These are phyloP conservation scores for Cheilosia variabilis DNA, from an alignment of 2,888 invertebrate species.

Conservation along the genomic window DNA sequence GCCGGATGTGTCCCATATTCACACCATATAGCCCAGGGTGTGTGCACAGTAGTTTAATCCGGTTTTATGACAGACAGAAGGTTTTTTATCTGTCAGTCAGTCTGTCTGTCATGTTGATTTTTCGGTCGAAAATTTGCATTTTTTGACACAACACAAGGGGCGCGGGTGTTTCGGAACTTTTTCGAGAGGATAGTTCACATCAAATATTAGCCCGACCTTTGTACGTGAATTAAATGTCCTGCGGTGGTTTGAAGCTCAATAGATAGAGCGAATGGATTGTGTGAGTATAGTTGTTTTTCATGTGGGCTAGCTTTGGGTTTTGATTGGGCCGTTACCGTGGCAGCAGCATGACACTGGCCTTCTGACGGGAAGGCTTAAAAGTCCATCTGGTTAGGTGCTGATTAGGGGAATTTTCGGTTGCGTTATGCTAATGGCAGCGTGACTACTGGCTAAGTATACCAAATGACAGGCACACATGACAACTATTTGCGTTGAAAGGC, in stretches of 20 bases:
- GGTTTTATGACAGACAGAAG: constrained; percentile 66
- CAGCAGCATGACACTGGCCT: constrained; percentile 14
- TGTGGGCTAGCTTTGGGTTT: constrained; percentile 41
- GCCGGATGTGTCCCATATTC: constrained; percentile 54
- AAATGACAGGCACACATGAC: constrained; percentile 3
- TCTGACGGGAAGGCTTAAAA: constrained; percentile 22
- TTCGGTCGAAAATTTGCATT: constrained; percentile 68
- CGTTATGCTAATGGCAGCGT: constrained; percentile 42
- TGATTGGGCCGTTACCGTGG: constrained; percentile 30
- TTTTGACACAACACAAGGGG: not conserved
- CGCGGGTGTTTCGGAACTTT: not conserved
- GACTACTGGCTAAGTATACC: not conserved
- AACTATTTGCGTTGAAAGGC: not conserved
- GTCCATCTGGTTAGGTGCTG: constrained; percentile 57
- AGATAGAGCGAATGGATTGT: not conserved
- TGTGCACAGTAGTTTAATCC: constrained; percentile 64
- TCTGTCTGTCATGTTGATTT: constrained; percentile 67
- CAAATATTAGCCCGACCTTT: constrained; percentile 52
- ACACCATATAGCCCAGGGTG: constrained; percentile 8
- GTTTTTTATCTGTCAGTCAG: constrained; percentile 56
- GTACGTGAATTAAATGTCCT: constrained; percentile 58
- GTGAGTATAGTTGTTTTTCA: constrained; percentile 12
- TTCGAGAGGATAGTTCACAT: constrained; percentile 40
- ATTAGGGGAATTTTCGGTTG: constrained; percentile 49
- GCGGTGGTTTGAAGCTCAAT: constrained; percentile 16